phyloP scores from a whole-genome alignment of 2,888 invertebrate genomes.

The Phragmatobia fuliginosa region DNA sequence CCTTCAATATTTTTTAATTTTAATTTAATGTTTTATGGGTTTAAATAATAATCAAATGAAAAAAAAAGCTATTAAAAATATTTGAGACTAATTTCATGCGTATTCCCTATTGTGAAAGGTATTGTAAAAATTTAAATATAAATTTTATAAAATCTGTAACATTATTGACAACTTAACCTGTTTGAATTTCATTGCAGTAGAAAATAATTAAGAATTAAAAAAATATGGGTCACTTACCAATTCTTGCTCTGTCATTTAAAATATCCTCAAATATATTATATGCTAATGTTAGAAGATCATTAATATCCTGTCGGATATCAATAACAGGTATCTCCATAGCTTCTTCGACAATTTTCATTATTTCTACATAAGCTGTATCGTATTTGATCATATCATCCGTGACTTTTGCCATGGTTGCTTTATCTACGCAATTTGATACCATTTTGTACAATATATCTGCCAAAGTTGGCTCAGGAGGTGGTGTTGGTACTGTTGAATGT shows the following conservation, averaged over 20 bases:
- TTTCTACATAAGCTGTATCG: slow-evolving; percentile 74
- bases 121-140: no score
- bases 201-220: background rate
- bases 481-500: slow-evolving; percentile 62
- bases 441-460: slow-evolving; percentile 62
- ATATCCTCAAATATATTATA: slow-evolving; percentile 28
- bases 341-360: slow-evolving; percentile 67
- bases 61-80: no score
- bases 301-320: slow-evolving; percentile 16
- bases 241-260: slow-evolving; percentile 14
- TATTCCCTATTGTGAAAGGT: no score
- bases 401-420: slow-evolving; percentile 68
- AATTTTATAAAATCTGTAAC: no score
- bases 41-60: no score
- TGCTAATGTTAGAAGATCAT: background rate
- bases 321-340: slow-evolving; percentile 63
- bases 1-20: no score
- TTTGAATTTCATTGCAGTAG: background rate
- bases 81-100: no score
- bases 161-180: no score
- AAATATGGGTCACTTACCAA: slow-evolving; percentile 10
- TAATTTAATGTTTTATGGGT: no score
- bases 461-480: slow-evolving; percentile 68
- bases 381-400: slow-evolving; percentile 64
- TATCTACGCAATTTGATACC: slow-evolving; percentile 70